Base-by-base conservation (phyloP, 2,888 invertebrate species). In the Metacarcinus magister region DNA sequence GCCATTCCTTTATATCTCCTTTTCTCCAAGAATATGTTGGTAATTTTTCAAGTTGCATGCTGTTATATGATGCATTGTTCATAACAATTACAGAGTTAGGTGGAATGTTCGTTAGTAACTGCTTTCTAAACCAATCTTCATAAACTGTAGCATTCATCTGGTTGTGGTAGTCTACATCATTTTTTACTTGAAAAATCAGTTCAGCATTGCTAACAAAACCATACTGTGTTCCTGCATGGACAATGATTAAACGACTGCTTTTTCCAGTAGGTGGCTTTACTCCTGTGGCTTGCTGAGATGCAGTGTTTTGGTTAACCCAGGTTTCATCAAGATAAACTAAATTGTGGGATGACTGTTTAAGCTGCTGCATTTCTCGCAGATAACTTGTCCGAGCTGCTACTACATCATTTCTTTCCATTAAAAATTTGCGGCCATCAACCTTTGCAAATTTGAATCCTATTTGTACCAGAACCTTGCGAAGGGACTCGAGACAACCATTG, bases 331-430 rank as follows among this genome's bases (percentile, higher is more conserved):
- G 94, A 54, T 90, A 94, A 0, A 94, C 94, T 10, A 94, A 32
- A 2, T 46, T 46, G 23, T 90, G 46, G 90, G 90, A 48, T 0
- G 90, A 3, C 48, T 90, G 89, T 19, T 89, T 94, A 28, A 54
- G 46, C 28, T 94, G 0, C 28, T 54, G 2, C 8, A 90, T 94
- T 7, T 94, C 90, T 94, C 54, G 89, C 48, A 94, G 32, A 87
- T 54, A 94, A 16, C 0, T 87, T 10, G 75, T 94, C 8, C 94
- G 89, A 89, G 60, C 94, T 10, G 48, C 89, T 10, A 19, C 48
- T 13, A 48, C 90, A 94, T 94, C 94, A 54, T 28, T 94, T 32
- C 94, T 60, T 28, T 93, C 93, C 93, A 93, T 93, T 48, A 60
- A 46, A 39, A 60, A 93, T 60, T 93, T 93, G 67, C 67, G 67